These are phyloP conservation scores for Prolemur simus DNA, from an alignment of 2,113 vertebrate genomes.

Conservation along the genomic window DNA sequence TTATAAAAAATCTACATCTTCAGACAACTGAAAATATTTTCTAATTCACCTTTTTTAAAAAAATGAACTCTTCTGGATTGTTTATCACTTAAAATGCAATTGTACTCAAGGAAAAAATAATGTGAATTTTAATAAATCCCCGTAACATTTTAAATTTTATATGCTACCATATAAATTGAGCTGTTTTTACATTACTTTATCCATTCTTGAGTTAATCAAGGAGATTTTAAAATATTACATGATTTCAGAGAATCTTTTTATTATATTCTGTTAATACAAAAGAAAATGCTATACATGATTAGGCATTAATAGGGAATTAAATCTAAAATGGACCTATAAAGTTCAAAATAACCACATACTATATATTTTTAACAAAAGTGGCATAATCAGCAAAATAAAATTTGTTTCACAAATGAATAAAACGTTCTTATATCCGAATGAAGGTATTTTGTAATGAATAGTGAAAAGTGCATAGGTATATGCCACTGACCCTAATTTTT, in stretches of 20 bases:
- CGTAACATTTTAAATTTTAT: constrained; percentile 36
- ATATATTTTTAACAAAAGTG: not conserved
- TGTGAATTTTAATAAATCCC: constrained; percentile 60
- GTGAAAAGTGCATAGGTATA: not conserved
- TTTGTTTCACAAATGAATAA: not conserved
- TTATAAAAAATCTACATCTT: constrained; percentile 37
- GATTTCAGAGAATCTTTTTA: constrained; percentile 30
- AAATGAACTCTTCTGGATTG: constrained; percentile 50
- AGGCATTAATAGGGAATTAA: not conserved
- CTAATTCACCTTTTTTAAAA: constrained; percentile 48
- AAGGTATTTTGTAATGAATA: not conserved
- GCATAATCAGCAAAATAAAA: too few species aligned
- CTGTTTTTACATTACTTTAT: not conserved
- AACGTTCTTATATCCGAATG: not conserved
- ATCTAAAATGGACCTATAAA: not conserved
- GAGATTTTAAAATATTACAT: constrained; percentile 24
- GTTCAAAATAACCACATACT: not conserved
- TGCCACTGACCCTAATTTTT: not conserved
- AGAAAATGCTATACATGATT: not conserved
- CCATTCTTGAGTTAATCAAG: constrained; percentile 9
- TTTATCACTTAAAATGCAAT: constrained; percentile 62
- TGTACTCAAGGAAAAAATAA: constrained; percentile 58
- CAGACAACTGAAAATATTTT: constrained; percentile 56
- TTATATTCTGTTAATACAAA: not conserved
- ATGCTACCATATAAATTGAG: constrained; percentile 23